Evolutionary conservation across 2,888 invertebrate genomes (phyloP).

Genomic region (Escarpia spicata): DNA sequence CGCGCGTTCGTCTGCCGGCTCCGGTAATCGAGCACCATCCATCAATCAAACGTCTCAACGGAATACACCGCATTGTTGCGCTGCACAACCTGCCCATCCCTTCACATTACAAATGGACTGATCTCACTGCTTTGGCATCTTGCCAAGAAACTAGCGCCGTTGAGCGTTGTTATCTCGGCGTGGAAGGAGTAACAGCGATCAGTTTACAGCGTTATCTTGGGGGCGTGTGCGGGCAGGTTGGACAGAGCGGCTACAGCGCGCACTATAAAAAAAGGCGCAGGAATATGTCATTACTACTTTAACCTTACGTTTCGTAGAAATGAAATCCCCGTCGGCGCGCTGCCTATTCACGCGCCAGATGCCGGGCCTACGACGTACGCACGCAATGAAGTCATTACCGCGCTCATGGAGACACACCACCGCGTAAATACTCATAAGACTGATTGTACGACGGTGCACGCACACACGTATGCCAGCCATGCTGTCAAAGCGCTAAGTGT

Average conservation of each 20-base stretch:
- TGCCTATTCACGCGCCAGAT: not conserved
- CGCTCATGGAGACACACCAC: not conserved
- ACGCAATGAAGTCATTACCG: not conserved
- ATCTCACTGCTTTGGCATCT: not conserved
- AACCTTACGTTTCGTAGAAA: constrained; percentile 12
- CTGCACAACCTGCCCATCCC: not conserved
- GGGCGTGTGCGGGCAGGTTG: not conserved
- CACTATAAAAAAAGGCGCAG: not conserved
- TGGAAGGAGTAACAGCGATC: not conserved
- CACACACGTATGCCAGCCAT: not conserved
- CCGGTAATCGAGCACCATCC: not conserved
- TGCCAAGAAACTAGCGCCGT: not conserved
- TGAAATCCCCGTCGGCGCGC: not conserved
- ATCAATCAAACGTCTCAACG: not conserved
- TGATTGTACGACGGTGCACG: not conserved
- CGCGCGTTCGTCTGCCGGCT: not conserved
- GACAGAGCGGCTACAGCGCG: not conserved
- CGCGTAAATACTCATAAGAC: not conserved
- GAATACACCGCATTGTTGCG: not conserved
- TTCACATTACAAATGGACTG: not conserved
- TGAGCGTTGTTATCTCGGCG: not conserved
- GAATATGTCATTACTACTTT: constrained; percentile 16
- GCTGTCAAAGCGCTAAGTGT: not conserved
- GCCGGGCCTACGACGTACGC: not conserved
- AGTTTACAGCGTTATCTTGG: not conserved